Base-by-base conservation (phyloP, 2,888 invertebrate species). In the Euzetes globulus region DNA sequence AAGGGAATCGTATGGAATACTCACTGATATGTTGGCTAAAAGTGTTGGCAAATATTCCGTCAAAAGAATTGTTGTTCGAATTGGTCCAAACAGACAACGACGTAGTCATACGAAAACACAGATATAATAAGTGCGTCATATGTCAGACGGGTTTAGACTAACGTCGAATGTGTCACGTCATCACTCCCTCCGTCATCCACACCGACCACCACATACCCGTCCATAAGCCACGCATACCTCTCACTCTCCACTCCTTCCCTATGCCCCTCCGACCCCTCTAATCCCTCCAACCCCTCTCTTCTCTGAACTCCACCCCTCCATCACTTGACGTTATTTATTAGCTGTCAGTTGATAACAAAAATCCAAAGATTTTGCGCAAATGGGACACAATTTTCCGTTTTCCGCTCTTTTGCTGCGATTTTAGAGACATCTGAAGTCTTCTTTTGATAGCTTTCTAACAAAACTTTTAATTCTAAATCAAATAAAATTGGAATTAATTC, bases 21-120 rank as follows among this genome's bases (percentile, higher is more conserved):
- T 41, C 41, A 41, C 41, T 41, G 9, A 41, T 13, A 41, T 41
- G 41, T 41, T 41, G 41, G 41, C 41, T 41, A 41, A 55, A 55
- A 55, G 55, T 55, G 55, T 55, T 55, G 63, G 37, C 29, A 63
- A 63, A 63, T 63, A 63, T 63, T 63, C 63, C 63, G 63, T 63
- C 63, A 63, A 63, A 63, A 63, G 63, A 63, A 63, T 63, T 63
- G 63, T 63, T 63, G 25, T 63, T 63, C 63, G 63, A 63, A 63
- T 63, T 63, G 63, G 63, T 63, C 33, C 33, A 33, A 9, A 33
- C 4, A 13, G 13, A 33, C 33, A 13, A 63, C 55, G 55, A 63
- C 63, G 63, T 63, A 63, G 63, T 63, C 29, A 33, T 63, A 63
- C 63, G 63, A 63, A 55, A 68, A 68, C 29, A 63, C 63, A 68